Percentiles rank a stretch among this genome's conserved stretches.
phyloP scores from a whole-genome alignment of 2,888 invertebrate species.

The Thera obeliscata region DNA sequence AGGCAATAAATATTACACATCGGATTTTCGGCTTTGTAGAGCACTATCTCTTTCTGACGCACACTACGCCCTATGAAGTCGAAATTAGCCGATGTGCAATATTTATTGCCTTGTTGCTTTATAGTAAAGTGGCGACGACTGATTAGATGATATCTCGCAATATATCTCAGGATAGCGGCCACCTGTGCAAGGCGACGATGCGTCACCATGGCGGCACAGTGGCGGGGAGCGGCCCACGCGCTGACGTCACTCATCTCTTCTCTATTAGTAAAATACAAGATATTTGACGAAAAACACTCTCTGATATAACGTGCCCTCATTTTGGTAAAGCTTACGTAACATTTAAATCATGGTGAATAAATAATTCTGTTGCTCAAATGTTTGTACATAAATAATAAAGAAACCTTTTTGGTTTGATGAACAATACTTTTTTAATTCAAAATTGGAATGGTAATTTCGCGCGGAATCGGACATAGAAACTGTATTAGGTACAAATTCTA shows the following conservation, averaged over 20 bases:
- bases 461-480: slow-evolving; percentile 2
- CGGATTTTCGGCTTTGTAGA: too few relatives aligned
- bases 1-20: too few relatives aligned
- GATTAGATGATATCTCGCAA: background rate
- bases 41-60: too few relatives aligned
- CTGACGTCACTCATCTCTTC: slow-evolving; percentile 41
- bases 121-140: too few relatives aligned
- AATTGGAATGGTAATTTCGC: slow-evolving; percentile 24
- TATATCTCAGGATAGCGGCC: slow-evolving; percentile 14
- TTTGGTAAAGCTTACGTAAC: background rate
- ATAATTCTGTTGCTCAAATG: too few relatives aligned
- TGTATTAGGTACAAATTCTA: too few relatives aligned
- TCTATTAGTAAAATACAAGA: slow-evolving; percentile 23
- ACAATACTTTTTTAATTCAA: slow-evolving; percentile 24
- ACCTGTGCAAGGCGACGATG: slow-evolving; percentile 50
- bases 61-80: too few relatives aligned
- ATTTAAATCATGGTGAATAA: too few relatives aligned
- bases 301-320: slow-evolving; percentile 3
- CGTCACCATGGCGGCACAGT: slow-evolving; percentile 73
- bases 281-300: slow-evolving; percentile 9
- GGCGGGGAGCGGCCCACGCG: slow-evolving; percentile 67
- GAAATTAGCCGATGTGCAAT: too few relatives aligned
- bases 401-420: background rate
- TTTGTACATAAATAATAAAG: too few relatives aligned
- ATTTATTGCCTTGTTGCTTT: too few relatives aligned